Evolutionary conservation across 1,140 invertebrate species (phyloP), one percentile per base, ranked within the genome.

Genomic region (Eufriesea mexicana): DNA sequence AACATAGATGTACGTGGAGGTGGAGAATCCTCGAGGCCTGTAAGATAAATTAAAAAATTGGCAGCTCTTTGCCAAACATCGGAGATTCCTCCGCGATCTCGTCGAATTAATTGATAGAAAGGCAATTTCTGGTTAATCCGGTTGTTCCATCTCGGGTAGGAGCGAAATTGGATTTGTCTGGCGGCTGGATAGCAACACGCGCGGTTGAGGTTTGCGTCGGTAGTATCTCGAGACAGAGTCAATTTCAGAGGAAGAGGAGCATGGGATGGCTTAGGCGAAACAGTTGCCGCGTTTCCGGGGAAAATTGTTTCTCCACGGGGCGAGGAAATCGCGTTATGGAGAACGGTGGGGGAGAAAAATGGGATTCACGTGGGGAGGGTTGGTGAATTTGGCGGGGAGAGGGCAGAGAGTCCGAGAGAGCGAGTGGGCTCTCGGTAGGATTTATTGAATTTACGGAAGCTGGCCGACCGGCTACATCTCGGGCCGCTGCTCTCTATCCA

Each of bases 381-480:
- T 57, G 25, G 68, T 73, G 23, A 42, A 35, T 72, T 79, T 72
- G 12, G 14, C 67, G 23, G 28, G 54, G 9, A 51, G 77, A 20
- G 16, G 28, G 45, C 47, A 57, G 51, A 57, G 54, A 20, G 9
- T 23, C 35, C 35, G 64, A n/a, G 64, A n/a, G 42, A 9, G 23
- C 28, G 45, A 42, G 14, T 7, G 14, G 20, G 4, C 18, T 28
- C 70, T 10, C 6, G 14, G 57, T 20, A 54, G 49, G 51, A 81
- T 81, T 81, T 81, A 81, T 81, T 75, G 79, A 75, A 81, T 81
- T 81, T 76, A 78, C 77, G 59, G 67, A 83, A 85, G 64, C 68
- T 62, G 80, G 54, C 14, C 73, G 77, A 75, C 49, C 72, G 35
- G 68, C 67, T 79, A 51, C 67, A 79, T 81, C 79, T 86, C 79